These are phyloP conservation scores for Hofmannophila pseudospretella DNA, from an alignment of 2,888 invertebrate genomes.

Conservation along the genomic window DNA sequence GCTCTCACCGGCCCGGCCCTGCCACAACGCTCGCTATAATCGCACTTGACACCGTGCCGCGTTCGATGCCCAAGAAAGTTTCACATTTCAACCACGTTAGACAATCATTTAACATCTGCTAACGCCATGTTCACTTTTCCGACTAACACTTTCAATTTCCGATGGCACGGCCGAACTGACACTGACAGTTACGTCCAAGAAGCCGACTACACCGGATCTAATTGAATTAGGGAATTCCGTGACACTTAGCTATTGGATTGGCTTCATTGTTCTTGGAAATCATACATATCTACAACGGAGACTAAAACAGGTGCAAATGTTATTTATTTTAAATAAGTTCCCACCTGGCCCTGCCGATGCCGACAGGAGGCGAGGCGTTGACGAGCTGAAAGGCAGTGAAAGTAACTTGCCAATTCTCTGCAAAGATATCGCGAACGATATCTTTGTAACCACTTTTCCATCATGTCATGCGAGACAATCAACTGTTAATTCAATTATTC, in stretches of 20 bases:
- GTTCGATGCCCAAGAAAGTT: conserved; percentile 69
- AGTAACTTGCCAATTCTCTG: conserved; percentile 51
- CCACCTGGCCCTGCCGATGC: conserved; percentile 11
- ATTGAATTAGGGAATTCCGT: conserved; percentile 62
- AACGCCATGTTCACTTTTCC: conserved; percentile 12
- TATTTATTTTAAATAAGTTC: conserved; percentile 18
- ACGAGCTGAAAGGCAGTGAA: conserved; percentile 49
- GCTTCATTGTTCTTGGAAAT: conserved; percentile 36
- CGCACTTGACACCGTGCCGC: conserved; percentile 73
- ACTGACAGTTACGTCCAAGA: conserved; percentile 26
- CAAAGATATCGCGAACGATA: conserved; percentile 48
- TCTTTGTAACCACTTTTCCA: conserved; percentile 45
- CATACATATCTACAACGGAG: conserved; percentile 17
- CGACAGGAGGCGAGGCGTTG: conserved; percentile 24
- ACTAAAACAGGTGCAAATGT: conserved; percentile 12
- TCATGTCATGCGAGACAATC: conserved; percentile 48
- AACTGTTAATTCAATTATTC: conserved; percentile 51
- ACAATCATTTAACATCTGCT: conserved; percentile 27
- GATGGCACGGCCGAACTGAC: conserved; percentile 22
- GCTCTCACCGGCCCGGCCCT: conserved; percentile 35
- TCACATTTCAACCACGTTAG: conserved; percentile 60
- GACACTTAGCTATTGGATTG: conserved; percentile 40
- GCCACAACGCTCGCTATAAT: conserved; percentile 61
- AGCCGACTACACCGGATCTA: conserved; percentile 49
- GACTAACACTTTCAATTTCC: conserved; percentile 23